These are phyloP conservation scores for Botia almorhae DNA, from an alignment of 2,797 vertebrate species.

Conservation along the genomic window DNA sequence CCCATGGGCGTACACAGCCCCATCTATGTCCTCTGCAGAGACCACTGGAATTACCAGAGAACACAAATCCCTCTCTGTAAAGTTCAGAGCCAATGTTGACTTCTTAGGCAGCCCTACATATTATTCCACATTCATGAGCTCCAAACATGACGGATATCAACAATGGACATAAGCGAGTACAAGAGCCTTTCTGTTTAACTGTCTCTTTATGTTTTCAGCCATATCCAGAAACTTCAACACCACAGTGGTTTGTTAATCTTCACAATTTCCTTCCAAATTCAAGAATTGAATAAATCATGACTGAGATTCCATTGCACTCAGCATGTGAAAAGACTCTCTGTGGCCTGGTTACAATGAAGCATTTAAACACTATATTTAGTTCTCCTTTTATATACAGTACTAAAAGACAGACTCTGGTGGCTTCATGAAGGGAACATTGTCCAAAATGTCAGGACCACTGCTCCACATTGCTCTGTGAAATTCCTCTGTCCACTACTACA, in stretches of 20 bases:
- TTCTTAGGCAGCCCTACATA: neutral
- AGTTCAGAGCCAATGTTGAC: neutral
- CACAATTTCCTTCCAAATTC: slow-evolving; percentile 65
- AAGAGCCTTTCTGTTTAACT: slow-evolving; percentile 5
- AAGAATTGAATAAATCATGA: slow-evolving; percentile 68
- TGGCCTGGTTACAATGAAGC: slow-evolving; percentile 71
- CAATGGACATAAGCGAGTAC: neutral
- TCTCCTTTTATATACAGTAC: slow-evolving; percentile 68
- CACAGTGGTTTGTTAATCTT: slow-evolving; percentile 59
- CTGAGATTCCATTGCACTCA: slow-evolving; percentile 68
- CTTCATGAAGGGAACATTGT: slow-evolving; percentile 73
- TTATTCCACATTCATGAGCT: slow-evolving; percentile 16
- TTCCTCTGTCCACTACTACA: slow-evolving; percentile 64
- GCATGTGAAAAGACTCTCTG: slow-evolving; percentile 76
- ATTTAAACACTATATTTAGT: slow-evolving; percentile 71
- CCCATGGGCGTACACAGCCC: neutral
- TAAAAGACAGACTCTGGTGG: slow-evolving; percentile 62
- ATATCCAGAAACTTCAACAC: slow-evolving; percentile 47
- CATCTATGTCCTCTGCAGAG: slow-evolving; percentile 8
- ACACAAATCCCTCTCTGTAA: neutral
- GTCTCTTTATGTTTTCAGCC: slow-evolving; percentile 17
- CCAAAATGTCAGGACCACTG: slow-evolving; percentile 64
- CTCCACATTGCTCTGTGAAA: slow-evolving; percentile 67
- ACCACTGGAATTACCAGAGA: neutral
- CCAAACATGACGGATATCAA: slow-evolving; percentile 1